Conservation (phyloP, 2,113 vertebrate genomes). For the Tympanuchus pallidicinctus region DNA sequence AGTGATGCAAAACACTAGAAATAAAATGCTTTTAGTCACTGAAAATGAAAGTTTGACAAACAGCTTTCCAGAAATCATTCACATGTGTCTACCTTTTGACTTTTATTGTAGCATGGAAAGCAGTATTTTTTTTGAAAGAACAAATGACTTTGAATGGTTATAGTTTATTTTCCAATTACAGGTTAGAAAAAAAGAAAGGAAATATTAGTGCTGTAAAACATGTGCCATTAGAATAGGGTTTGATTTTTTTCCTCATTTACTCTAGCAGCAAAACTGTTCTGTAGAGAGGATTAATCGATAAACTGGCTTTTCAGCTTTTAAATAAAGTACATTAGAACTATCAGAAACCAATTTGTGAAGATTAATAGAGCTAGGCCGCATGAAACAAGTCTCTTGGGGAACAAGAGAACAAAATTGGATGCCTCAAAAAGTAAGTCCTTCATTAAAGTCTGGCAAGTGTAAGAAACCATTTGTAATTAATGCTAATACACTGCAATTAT, state of each 20-base stretch:
- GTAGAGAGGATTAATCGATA: not conserved
- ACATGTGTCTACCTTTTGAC: not conserved
- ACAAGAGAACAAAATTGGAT: not conserved
- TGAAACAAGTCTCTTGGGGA: slow-evolving; percentile 16
- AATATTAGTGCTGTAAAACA: slow-evolving; percentile 13
- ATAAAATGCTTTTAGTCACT: not conserved
- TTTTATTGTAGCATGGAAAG: not conserved
- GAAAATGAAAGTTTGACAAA: slow-evolving; percentile 28
- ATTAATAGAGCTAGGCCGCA: not conserved
- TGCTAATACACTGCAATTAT: not conserved
- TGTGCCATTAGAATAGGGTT: not conserved
- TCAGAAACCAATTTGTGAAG: not conserved
- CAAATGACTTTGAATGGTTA: slow-evolving; percentile 9
- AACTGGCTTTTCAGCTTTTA: slow-evolving; percentile 19
- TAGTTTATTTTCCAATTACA: slow-evolving; percentile 3
- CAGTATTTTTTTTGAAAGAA: not conserved
- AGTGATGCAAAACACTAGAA: not conserved
- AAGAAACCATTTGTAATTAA: slow-evolving; percentile 20
- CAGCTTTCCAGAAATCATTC: slow-evolving; percentile 17
- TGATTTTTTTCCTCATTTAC: not conserved
- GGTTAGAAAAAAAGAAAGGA: slow-evolving; percentile 16
- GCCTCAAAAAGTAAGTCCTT: not conserved
- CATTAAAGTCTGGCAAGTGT: slow-evolving; percentile 8
- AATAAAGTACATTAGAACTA: not conserved
- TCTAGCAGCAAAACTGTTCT: not conserved